A percentile compares a stretch with the other conserved stretches of the same genome.
phyloP scores from a whole-genome alignment of 1,140 invertebrate species.

The Diorhabda sublineata region DNA sequence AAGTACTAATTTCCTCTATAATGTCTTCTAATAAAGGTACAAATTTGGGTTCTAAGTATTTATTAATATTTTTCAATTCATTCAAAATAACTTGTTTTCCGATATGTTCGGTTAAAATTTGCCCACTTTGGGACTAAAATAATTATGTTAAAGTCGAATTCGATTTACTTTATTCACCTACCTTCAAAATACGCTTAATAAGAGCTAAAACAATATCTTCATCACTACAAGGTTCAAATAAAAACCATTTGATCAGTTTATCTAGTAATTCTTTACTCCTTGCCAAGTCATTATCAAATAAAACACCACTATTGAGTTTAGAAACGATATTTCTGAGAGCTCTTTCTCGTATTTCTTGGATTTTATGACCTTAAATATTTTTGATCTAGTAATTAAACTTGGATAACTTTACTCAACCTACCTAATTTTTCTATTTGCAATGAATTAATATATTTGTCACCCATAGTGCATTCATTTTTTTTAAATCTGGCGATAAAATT shows the following conservation, averaged over 20 bases:
- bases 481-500: too few species aligned
- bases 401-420: conserved; percentile 22
- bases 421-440: conserved; percentile 41
- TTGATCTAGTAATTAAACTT: conserved; percentile 15
- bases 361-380: conserved; percentile 39
- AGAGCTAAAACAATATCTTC: conserved; percentile 37
- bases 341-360: conserved; percentile 44
- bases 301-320: conserved; percentile 41
- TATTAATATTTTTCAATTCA: conserved; percentile 34
- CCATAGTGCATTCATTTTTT: conserved; percentile 22
- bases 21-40: conserved; percentile 29
- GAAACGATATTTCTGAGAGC: conserved; percentile 41
- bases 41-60: conserved; percentile 31
- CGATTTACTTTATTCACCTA: conserved; percentile 17
- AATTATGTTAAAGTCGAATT: conserved; percentile 11
- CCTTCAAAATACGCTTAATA: conserved; percentile 35
- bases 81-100: conserved; percentile 28
- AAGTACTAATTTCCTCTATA: conserved; percentile 11
- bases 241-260: conserved; percentile 44
- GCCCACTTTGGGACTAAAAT: conserved; percentile 36
- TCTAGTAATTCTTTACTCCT: conserved; percentile 39
- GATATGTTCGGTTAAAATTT: conserved; percentile 33
- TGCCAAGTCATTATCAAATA: conserved; percentile 41
- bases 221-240: conserved; percentile 35
- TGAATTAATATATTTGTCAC: conserved; percentile 36